These are phyloP conservation scores for Campoletis sonorensis DNA, from an alignment of 1,140 invertebrate genomes.

Conservation along the genomic window DNA sequence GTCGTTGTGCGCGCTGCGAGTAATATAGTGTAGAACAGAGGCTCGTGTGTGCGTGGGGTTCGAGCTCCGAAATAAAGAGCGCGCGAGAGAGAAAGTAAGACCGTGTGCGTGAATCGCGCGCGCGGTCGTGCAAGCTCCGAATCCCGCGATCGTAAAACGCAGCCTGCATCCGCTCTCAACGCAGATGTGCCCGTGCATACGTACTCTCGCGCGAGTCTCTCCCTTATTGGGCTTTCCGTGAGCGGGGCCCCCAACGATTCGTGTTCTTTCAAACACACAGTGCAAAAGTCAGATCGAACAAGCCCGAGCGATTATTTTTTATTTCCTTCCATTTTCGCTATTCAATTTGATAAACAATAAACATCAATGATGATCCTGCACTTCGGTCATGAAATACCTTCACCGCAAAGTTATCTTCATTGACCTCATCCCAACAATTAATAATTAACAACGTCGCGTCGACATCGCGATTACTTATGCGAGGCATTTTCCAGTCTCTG, in stretches of 20 bases:
- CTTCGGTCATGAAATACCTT: too few species aligned
- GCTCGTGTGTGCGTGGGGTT: background rate
- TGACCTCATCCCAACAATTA: too few species aligned
- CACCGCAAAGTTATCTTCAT: too few species aligned
- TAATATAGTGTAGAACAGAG: slow-evolving; percentile 1
- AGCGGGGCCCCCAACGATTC: background rate
- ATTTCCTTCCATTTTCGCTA: slow-evolving; percentile 23
- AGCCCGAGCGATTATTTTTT: background rate
- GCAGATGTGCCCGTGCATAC: slow-evolving; percentile 72
- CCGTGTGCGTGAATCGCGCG: slow-evolving; percentile 69
- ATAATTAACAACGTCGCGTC: too few species aligned
- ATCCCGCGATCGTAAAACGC: slow-evolving; percentile 70
- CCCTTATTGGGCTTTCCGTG: background rate
- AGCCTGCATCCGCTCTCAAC: slow-evolving; percentile 73
- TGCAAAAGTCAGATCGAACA: background rate
- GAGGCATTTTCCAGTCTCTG: too few species aligned
- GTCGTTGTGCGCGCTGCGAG: slow-evolving; percentile 60
- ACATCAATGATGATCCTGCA: too few species aligned
- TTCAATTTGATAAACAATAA: too few species aligned
- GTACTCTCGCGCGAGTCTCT: slow-evolving; percentile 30
- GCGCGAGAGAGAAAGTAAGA: slow-evolving; percentile 61
- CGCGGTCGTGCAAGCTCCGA: slow-evolving; percentile 62
- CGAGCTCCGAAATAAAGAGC: slow-evolving; percentile 55
- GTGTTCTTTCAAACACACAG: slow-evolving; percentile 15
- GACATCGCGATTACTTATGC: too few species aligned